A percentile compares a stretch with the other conserved stretches of the same genome.
These are phyloP conservation scores for Botia almorhae DNA, from an alignment of 2,797 vertebrate genomes.

Conservation along the genomic window DNA sequence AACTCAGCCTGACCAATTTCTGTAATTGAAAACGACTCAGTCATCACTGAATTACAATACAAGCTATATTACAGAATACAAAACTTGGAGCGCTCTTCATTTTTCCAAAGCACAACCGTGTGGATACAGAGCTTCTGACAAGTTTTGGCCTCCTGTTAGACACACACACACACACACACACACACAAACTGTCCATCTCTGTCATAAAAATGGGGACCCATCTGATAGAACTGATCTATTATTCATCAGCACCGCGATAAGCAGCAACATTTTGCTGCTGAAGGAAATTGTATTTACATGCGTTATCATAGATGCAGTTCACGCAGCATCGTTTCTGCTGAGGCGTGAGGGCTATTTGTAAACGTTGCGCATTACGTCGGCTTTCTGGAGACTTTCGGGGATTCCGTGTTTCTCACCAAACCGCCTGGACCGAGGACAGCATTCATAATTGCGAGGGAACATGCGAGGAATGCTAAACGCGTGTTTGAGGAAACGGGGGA, in stretches of 20 bases:
- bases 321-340: constrained; percentile 7
- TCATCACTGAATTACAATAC: constrained; percentile 36
- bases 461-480: not conserved
- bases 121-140: not conserved
- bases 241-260: constrained; percentile 31
- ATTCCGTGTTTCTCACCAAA: constrained; percentile 3
- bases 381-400: constrained; percentile 12
- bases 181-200: not conserved
- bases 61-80: constrained; percentile 14
- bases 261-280: constrained; percentile 32
- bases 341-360: constrained; percentile 32
- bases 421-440: not conserved
- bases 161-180: not conserved
- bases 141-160: not conserved
- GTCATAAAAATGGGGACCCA: constrained; percentile 5
- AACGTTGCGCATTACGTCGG: constrained; percentile 21
- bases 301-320: constrained; percentile 28
- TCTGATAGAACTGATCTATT: constrained; percentile 48
- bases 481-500: not conserved
- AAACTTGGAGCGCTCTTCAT: not conserved
- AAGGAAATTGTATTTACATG: constrained; percentile 43
- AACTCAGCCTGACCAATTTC: constrained; percentile 31
- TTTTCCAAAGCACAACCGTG: not conserved
- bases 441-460: not conserved
- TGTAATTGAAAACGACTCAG: constrained; percentile 29